phyloP scores from a whole-genome alignment of 2,113 vertebrate species.

The Bathybates hornii region DNA sequence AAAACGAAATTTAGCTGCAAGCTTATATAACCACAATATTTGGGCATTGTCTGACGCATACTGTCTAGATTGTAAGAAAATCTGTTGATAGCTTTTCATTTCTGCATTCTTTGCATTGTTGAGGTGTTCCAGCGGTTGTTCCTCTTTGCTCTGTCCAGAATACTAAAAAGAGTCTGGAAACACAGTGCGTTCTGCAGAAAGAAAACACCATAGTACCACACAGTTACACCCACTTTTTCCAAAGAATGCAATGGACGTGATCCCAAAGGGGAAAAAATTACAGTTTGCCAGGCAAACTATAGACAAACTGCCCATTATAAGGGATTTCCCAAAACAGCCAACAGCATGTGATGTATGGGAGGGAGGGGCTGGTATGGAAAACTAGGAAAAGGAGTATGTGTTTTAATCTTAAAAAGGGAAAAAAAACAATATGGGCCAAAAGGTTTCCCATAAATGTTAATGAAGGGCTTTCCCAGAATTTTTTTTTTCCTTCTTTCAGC shows the following conservation, averaged over 20 bases:
- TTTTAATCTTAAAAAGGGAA: slow-evolving; percentile 41
- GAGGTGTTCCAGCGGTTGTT: slow-evolving; percentile 47
- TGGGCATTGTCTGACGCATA: not conserved
- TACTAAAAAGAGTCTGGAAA: slow-evolving; percentile 49
- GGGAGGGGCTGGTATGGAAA: slow-evolving; percentile 57
- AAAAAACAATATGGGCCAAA: slow-evolving; percentile 47
- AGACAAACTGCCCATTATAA: slow-evolving; percentile 53
- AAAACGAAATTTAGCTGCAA: not conserved
- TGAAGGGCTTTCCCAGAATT: slow-evolving; percentile 73
- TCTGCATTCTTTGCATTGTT: slow-evolving; percentile 47
- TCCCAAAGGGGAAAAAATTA: slow-evolving; percentile 50
- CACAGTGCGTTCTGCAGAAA: slow-evolving; percentile 27
- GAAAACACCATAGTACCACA: slow-evolving; percentile 58
- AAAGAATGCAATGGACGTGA: slow-evolving; percentile 61
- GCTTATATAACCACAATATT: not conserved
- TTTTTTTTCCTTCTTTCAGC: slow-evolving; percentile 8
- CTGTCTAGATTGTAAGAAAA: not conserved
- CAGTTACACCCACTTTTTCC: slow-evolving; percentile 62
- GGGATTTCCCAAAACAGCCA: slow-evolving; percentile 66
- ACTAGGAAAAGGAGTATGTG: slow-evolving; percentile 32
- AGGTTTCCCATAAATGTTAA: slow-evolving; percentile 72
- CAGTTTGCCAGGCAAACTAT: slow-evolving; percentile 54
- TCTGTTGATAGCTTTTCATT: slow-evolving; percentile 30
- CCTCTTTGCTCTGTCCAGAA: slow-evolving; percentile 29
- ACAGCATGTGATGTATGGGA: slow-evolving; percentile 40